These are phyloP conservation scores for Choreutis nemorana DNA, from an alignment of 2,888 invertebrate species.

Conservation along the genomic window DNA sequence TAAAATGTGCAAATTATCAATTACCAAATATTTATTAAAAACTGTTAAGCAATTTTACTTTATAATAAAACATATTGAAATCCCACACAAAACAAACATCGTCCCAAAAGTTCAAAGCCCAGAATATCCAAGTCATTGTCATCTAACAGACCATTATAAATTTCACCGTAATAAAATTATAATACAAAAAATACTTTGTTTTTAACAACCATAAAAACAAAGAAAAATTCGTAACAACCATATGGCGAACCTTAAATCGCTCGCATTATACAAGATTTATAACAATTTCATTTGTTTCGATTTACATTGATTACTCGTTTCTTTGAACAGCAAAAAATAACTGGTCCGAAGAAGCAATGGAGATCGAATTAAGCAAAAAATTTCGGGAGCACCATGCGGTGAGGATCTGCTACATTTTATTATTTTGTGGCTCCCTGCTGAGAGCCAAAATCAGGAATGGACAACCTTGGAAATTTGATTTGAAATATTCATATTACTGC, in stretches of 20 bases:
- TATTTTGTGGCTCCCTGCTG: conserved; percentile 38
- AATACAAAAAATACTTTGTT: conserved; percentile 35
- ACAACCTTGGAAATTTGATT: no score
- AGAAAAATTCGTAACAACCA: conserved; percentile 48
- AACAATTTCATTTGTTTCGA: conserved; percentile 16
- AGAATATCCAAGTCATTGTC: conserved; percentile 21
- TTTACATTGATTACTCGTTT: conserved; percentile 21
- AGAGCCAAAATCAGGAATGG: conserved; percentile 26
- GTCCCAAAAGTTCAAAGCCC: conserved; percentile 11
- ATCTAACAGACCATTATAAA: conserved; percentile 27
- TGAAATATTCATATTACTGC: no score
- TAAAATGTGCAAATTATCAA: no score
- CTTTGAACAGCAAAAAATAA: not conserved
- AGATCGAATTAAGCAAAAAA: conserved; percentile 19
- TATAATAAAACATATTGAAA: conserved; percentile 5
- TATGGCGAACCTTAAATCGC: conserved; percentile 44
- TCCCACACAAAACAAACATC: conserved; percentile 9
- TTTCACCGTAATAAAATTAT: conserved; percentile 24
- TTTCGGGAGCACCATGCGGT: conserved; percentile 27
- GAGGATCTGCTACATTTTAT: conserved; percentile 41
- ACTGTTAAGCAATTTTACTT: conserved; percentile 4
- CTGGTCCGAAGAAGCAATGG: conserved; percentile 26
- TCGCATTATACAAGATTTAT: conserved; percentile 44
- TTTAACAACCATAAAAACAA: conserved; percentile 48
- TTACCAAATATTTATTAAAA: no score